These are phyloP conservation scores for Cheilosia impressa DNA, from an alignment of 2,888 invertebrate genomes.

Conservation along the genomic window DNA sequence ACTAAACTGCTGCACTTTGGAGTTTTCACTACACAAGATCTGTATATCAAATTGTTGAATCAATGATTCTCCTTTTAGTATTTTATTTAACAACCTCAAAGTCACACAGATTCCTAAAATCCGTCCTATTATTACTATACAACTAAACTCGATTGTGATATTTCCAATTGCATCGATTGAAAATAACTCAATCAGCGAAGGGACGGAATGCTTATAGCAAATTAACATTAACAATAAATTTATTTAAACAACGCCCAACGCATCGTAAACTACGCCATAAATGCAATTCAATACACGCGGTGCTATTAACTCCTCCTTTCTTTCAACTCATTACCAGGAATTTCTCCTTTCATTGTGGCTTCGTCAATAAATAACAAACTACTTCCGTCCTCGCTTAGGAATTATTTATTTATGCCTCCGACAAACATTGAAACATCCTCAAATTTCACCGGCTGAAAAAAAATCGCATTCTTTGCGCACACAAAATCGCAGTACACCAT, in stretches of 20 bases:
- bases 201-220: not conserved
- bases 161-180: too few relatives aligned
- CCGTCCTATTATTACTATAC: too few relatives aligned
- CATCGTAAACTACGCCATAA: conserved; percentile 23
- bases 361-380: conserved; percentile 66
- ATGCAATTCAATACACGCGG: conserved; percentile 15
- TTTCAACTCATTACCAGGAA: conserved; percentile 61
- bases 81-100: too few relatives aligned
- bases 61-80: too few relatives aligned
- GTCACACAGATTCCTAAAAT: too few relatives aligned
- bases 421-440: conserved; percentile 68
- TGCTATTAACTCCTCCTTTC: conserved; percentile 43
- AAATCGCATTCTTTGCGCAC: conserved; percentile 59
- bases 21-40: too few relatives aligned
- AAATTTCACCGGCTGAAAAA: conserved; percentile 57
- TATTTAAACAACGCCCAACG: conserved; percentile 46
- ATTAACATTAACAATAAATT: conserved; percentile 37
- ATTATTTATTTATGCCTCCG: conserved; percentile 68
- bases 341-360: conserved; percentile 43
- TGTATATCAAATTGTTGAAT: too few relatives aligned
- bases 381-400: conserved; percentile 58
- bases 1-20: too few relatives aligned
- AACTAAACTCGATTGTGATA: too few relatives aligned
- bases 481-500: conserved; percentile 32
- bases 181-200: not conserved